Percentiles rank a stretch among this genome's conserved stretches.
phyloP scores from a whole-genome alignment of 1,140 invertebrate genomes.

The Microplitis demolitor region DNA sequence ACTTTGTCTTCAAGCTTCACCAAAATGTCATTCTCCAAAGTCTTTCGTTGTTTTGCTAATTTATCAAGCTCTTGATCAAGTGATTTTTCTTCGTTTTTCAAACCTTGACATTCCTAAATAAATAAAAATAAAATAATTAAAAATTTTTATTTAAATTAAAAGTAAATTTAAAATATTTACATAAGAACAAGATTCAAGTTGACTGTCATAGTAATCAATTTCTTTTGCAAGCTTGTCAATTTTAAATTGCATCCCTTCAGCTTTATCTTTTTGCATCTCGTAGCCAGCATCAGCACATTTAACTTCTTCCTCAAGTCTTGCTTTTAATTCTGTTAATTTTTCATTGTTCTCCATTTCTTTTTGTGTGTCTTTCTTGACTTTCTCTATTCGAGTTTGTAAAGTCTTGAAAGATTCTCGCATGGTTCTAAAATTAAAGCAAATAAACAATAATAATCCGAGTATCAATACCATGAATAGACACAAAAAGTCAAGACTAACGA shows the following conservation, averaged over 20 bases:
- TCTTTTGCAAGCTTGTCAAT: conserved; percentile 62
- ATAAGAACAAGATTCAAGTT: conserved; percentile 54
- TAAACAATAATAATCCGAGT: not conserved
- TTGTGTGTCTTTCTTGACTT: conserved; percentile 59
- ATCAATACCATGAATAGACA: too few relatives aligned
- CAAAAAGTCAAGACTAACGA: not conserved
- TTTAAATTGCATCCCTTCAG: conserved; percentile 57
- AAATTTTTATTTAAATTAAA: conserved; percentile 4
- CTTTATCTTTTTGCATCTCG: conserved; percentile 42
- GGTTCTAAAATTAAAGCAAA: conserved; percentile 51
- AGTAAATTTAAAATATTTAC: conserved; percentile 35
- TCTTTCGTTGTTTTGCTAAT: conserved; percentile 61
- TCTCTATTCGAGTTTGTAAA: conserved; percentile 62
- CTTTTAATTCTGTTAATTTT: conserved; percentile 65
- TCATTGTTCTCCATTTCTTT: conserved; percentile 73
- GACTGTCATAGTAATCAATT: conserved; percentile 65
- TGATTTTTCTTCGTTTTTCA: conserved; percentile 43
- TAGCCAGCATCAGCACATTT: conserved; percentile 42
- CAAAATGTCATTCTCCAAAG: conserved; percentile 69
- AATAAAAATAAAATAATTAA: conserved; percentile 17
- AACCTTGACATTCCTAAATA: conserved; percentile 43
- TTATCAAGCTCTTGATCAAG: conserved; percentile 63
- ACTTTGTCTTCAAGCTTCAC: conserved; percentile 70
- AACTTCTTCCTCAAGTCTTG: conserved; percentile 65
- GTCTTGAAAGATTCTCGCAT: conserved; percentile 64